These are phyloP conservation scores for Brotula barbata DNA, from an alignment of 2,797 vertebrate genomes.

Conservation along the genomic window DNA sequence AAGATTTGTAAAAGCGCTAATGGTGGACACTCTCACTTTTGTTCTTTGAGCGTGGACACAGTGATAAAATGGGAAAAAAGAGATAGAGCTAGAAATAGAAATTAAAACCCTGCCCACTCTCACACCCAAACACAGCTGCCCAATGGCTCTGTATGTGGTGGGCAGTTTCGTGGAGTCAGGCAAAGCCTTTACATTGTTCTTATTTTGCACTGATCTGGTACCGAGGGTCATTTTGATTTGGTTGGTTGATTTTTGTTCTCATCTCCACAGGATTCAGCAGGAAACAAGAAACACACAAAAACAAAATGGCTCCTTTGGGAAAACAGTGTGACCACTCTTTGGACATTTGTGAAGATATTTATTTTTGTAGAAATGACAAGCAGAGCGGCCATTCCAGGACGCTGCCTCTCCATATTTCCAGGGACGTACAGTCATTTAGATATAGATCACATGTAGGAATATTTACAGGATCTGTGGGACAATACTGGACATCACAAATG, in stretches of 20 bases:
- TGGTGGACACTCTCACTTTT: too few relatives aligned
- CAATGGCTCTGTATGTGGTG: too few relatives aligned
- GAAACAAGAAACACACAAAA: constrained; percentile 84
- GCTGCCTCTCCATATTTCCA: constrained; percentile 80
- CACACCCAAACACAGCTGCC: too few relatives aligned
- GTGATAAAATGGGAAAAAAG: too few relatives aligned
- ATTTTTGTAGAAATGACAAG: constrained; percentile 94
- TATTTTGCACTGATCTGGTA: constrained; percentile 10
- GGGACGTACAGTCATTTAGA: constrained; percentile 75
- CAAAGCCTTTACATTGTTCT: constrained; percentile 1
- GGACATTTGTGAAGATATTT: constrained; percentile 92
- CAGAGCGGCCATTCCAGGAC: constrained; percentile 69
- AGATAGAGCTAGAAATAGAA: too few relatives aligned
- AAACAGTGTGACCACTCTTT: constrained; percentile 83
- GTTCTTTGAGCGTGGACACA: too few relatives aligned
- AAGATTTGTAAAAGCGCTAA: too few relatives aligned
- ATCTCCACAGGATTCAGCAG: constrained; percentile 87
- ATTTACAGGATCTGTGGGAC: constrained; percentile 72
- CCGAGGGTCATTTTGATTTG: constrained; percentile 45
- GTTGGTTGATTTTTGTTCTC: constrained; percentile 62
- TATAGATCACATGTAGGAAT: constrained; percentile 73
- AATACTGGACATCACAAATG: constrained; percentile 61
- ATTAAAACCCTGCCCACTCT: too few relatives aligned
- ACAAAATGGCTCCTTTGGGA: constrained; percentile 80
- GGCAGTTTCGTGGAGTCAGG: too few relatives aligned